Base-by-base conservation (phyloP, 2,113 vertebrate genomes). In the Catharus bicknelli region DNA sequence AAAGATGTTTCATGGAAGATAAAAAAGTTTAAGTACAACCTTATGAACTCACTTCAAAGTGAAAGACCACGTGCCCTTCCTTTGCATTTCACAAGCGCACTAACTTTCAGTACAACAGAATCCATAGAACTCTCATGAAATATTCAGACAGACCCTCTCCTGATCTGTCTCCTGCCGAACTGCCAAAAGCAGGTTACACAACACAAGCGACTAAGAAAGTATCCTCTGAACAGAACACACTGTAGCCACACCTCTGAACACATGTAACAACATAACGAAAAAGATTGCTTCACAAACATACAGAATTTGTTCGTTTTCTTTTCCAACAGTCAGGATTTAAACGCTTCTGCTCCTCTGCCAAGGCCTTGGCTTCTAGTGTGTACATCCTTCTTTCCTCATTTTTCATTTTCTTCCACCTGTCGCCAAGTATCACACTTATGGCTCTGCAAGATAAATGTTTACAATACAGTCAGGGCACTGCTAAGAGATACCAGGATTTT, bases 401-500 rank as follows among this genome's bases (percentile, higher is more conserved):
- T 95, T 99, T 99, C 99, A 99, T 99, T 95, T 99, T 99, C 98
- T 99, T 99, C 99, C 99, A 99, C 97, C 98, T 99, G 97, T 99
- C 99, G 58, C 99, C 99, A 27, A 99, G 98, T 96, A 99, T 99
- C 97, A 99, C 99, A 85, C 99, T 99, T 97, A 99, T 99, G 98
- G 99, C 99, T 99, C 99, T 99, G 97, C 58, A 97, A 97, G 87
- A 95, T 16, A 96, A 93, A 93, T 42, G 95, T 91, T 95, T 84
- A 94, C 66, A 95, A 19, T 53, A 40, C 0, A 30, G 36, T 97
- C 59, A 97, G 83, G 57, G 43, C n/a, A 80, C 54, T 40, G 32
- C 61, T 68, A 40, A 72, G 32, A 63, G 76, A 89, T 47, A 48
- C 8, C 2, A 1, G 14, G 7, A 7, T 23, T 50, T 78, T 57